phyloP scores from a whole-genome alignment of 2,797 vertebrate genomes.

The Loriculus beryllinus region DNA sequence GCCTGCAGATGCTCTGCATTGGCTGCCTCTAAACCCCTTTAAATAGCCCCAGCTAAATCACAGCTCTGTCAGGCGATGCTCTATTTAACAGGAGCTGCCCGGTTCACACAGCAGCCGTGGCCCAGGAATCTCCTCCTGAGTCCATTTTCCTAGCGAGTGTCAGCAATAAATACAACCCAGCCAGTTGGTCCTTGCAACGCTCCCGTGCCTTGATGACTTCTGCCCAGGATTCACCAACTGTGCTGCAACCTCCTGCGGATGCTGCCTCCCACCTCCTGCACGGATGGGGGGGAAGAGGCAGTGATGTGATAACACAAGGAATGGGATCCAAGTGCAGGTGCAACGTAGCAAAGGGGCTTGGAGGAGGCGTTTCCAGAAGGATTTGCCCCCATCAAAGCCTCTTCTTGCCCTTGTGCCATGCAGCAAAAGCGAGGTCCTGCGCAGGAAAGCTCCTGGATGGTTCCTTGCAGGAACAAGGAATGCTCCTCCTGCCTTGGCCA shows the following conservation, averaged over 20 bases:
- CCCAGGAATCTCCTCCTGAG: constrained; percentile 50
- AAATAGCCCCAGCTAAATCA: constrained; percentile 55
- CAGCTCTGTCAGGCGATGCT: constrained; percentile 57
- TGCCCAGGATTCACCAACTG: constrained; percentile 11
- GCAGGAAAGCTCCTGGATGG: neutral
- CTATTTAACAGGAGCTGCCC: constrained; percentile 58
- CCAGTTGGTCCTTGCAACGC: constrained; percentile 47
- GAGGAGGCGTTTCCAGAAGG: neutral
- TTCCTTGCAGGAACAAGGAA: neutral
- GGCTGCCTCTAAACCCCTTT: constrained; percentile 39
- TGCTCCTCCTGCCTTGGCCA: constrained; percentile 29
- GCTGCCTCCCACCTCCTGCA: neutral
- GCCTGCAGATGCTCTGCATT: constrained; percentile 47
- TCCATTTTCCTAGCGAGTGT: constrained; percentile 51
- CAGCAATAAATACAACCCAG: constrained; percentile 55
- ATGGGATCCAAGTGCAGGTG: neutral
- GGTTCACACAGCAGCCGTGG: neutral
- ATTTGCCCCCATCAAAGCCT: neutral
- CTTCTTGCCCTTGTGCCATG: neutral
- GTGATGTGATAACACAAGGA: fast-evolving
- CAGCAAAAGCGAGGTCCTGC: neutral
- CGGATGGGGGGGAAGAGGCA: neutral
- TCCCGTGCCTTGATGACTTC: constrained; percentile 3
- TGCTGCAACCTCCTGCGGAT: constrained; percentile 9
- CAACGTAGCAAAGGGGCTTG: neutral